These are phyloP conservation scores for Marronus borbonicus DNA, from an alignment of 2,888 invertebrate genomes.

Conservation along the genomic window DNA sequence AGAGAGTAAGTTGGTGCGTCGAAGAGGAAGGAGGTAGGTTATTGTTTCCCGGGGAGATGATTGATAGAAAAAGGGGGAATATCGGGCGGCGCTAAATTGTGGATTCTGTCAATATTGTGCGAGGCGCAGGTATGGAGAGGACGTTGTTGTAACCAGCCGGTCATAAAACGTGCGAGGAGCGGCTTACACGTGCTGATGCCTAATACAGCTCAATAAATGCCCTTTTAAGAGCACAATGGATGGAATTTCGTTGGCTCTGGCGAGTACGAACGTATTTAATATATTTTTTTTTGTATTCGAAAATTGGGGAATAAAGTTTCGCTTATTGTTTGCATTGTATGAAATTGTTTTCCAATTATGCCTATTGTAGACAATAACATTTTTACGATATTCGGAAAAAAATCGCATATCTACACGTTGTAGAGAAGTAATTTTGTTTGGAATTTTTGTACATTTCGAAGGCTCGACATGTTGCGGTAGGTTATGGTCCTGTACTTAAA, in stretches of 20 bases:
- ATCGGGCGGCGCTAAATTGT: slow-evolving; percentile 21
- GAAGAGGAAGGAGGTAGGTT: slow-evolving; percentile 15
- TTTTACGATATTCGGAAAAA: no score
- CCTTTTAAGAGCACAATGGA: slow-evolving; percentile 3
- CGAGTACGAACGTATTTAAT: no score
- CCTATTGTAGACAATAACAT: no score
- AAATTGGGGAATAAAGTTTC: background rate
- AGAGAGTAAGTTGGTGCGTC: background rate
- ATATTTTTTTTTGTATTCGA: background rate
- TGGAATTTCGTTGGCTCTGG: background rate
- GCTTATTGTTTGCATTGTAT: background rate
- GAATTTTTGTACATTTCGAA: no score
- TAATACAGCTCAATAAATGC: slow-evolving; percentile 25
- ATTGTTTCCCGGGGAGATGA: slow-evolving; percentile 42
- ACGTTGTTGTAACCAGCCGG: slow-evolving; percentile 17
- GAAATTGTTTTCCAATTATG: background rate
- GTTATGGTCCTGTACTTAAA: no score
- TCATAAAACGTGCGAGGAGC: slow-evolving; percentile 23
- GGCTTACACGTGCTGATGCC: background rate
- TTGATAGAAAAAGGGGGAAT: slow-evolving; percentile 31
- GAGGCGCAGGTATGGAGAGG: background rate
- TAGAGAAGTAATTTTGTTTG: no score
- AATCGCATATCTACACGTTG: no score
- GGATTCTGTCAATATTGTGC: slow-evolving; percentile 46
- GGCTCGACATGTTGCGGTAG: no score